Base-by-base conservation (phyloP, 2,888 invertebrate species). In the Stratiomys singularior region DNA sequence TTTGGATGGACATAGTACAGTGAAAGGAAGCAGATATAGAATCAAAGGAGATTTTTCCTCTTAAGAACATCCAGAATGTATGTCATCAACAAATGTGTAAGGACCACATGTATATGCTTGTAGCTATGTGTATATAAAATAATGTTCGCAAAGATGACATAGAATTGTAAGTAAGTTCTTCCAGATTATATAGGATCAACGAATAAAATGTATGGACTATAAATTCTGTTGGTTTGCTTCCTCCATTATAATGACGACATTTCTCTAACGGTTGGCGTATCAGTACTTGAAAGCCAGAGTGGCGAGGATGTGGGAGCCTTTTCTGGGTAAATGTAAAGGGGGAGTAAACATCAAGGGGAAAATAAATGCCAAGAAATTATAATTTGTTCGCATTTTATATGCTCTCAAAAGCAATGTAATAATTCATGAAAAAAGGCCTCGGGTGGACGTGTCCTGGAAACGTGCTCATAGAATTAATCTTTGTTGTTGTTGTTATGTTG, bases 361-460 rank as follows among this genome's bases (percentile, higher is more conserved):
- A 64, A 64, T 28, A 30, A 64, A 64, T 25, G 52, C 52, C 52
- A 52, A 52, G 30, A 25, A 64, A 64, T 64, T 27, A 28, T 64
- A 64, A 64, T 64, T 64, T 64, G 64, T 11, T 64, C 28, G 28
- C 64, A 27, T 27, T 60, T 25, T 64, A 28, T 64, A 28, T 25
- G 60, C 60, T 25, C 60, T 60, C 60, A 60, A 60, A 60, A 21
- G 60, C 60, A 60, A 3, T 60, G 23, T 60, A 60, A 60, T 60
- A 60, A 60, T 60, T 60, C 60, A 60, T 60, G 23, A 60, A 21
- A 60, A 21, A 37, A 37, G 37, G 37, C 37, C 37, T 37, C 37
- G 37, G 37, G 37, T 37, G 52, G 52, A 52, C 18, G 18, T 52
- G 52, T 52, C 52, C 52, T 52, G n/a, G 52, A 52, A 52, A 52